Evolutionary conservation across 2,888 invertebrate species (phyloP).

Genomic region (Lithosia quadra): DNA sequence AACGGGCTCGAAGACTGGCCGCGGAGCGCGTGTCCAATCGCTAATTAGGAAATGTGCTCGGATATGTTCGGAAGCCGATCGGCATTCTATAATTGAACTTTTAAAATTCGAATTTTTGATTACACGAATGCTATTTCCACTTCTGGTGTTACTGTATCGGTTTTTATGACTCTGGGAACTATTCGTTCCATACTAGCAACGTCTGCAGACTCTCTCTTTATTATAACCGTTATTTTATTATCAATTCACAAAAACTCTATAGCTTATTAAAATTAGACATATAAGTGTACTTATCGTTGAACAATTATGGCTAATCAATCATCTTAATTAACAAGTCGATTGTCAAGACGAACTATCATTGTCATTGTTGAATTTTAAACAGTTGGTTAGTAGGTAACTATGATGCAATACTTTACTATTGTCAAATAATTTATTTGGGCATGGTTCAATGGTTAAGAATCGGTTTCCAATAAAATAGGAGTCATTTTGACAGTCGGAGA

Average conservation of each 20-base stretch:
- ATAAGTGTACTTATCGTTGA: neutral
- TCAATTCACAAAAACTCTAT: neutral
- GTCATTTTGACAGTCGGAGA: constrained; percentile 3
- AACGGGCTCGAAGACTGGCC: constrained; percentile 70
- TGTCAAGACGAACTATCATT: neutral
- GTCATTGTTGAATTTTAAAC: neutral
- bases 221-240: neutral
- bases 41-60: constrained; percentile 85
- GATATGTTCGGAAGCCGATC: constrained; percentile 80
- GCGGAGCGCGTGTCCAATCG: constrained; percentile 85
- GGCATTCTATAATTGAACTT: constrained; percentile 81
- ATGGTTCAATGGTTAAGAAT: neutral
- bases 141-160: constrained; percentile 76
- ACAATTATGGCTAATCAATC: neutral
- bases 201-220: constrained; percentile 22
- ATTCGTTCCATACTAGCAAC: constrained; percentile 46
- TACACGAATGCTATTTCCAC: constrained; percentile 76
- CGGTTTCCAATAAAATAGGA: neutral
- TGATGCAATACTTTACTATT: constrained; percentile 3
- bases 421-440: neutral
- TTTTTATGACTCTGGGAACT: constrained; percentile 54
- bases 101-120: constrained; percentile 81
- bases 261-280: neutral
- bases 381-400: neutral
- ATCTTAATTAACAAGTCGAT: constrained; percentile 9